Conservation (phyloP, 2,797 vertebrate species). For the Pelochelys cantorii region DNA sequence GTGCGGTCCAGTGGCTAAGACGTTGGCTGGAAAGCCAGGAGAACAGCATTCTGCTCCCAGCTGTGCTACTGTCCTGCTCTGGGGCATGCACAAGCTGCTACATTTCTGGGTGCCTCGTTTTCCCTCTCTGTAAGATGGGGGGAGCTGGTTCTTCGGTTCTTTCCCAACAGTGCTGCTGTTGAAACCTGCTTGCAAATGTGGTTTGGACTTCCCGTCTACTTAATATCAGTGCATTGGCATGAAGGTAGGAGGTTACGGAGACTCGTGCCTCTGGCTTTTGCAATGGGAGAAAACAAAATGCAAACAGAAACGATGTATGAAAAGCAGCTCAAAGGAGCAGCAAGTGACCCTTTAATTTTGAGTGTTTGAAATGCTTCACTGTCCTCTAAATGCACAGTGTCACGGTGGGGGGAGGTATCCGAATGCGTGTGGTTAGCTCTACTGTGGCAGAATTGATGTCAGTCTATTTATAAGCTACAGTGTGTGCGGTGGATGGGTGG, state of each 20-base stretch:
- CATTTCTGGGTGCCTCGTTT: neutral
- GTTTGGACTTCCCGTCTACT: neutral
- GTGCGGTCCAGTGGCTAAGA: neutral
- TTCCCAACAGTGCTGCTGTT: neutral
- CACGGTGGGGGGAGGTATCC: neutral
- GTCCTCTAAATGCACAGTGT: neutral
- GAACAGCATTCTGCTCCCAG: fast-evolving
- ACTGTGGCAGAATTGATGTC: conserved; percentile 57
- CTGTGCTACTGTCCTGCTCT: neutral
- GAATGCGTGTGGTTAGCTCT: conserved; percentile 56
- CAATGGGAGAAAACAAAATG: neutral
- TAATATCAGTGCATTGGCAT: conserved; percentile 4
- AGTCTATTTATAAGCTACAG: conserved; percentile 67
- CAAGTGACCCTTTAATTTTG: conserved; percentile 38
- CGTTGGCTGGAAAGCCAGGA: fast-evolving
- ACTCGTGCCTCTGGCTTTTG: conserved; percentile 32
- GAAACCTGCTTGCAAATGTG: conserved; percentile 27
- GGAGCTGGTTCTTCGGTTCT: neutral
- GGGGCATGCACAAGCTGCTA: neutral
- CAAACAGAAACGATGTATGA: neutral
- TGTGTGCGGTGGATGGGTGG: conserved; percentile 67
- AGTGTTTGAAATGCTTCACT: neutral
- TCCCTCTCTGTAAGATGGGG: neutral
- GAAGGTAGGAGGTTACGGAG: neutral
- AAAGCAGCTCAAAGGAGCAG: conserved; percentile 42